Evolutionary conservation across 2,797 vertebrate species (phyloP).

Genomic region (Phoeniculus purpureus): DNA sequence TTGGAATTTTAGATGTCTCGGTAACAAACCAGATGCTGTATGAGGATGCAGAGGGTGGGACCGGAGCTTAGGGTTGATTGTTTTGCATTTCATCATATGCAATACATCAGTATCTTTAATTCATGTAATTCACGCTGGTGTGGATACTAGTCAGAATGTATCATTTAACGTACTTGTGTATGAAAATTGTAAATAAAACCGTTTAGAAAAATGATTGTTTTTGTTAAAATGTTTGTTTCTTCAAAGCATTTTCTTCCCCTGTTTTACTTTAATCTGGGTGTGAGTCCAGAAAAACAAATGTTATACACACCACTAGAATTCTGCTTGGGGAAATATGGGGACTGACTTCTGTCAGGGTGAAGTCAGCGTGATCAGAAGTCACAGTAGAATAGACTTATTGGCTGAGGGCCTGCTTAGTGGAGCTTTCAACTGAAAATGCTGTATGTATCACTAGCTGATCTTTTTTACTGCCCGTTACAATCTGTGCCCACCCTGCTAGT

Average conservation of each 20-base stretch:
- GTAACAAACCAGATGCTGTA: conserved; percentile 26
- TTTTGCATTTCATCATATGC: conserved; percentile 67
- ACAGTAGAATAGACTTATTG: conserved; percentile 67
- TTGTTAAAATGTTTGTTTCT: conserved; percentile 75
- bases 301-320: conserved; percentile 6
- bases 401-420: conserved; percentile 35
- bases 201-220: conserved; percentile 77
- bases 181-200: conserved; percentile 80
- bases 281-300: conserved; percentile 26
- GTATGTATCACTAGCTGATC: background rate
- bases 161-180: conserved; percentile 63
- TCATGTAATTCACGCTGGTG: conserved; percentile 66
- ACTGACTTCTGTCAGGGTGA: conserved; percentile 62
- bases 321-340: conserved; percentile 63
- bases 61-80: conserved; percentile 43
- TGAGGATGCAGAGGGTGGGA: conserved; percentile 20
- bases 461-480: conserved; percentile 36
- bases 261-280: conserved; percentile 48
- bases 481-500: background rate
- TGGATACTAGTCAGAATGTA: conserved; percentile 75
- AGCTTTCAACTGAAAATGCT: background rate
- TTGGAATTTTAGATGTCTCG: conserved; percentile 31
- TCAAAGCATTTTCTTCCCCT: conserved; percentile 58
- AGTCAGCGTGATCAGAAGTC: conserved; percentile 57
- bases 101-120: conserved; percentile 69